phyloP scores from a whole-genome alignment of 2,113 vertebrate genomes.

The Galeopterus variegatus region DNA sequence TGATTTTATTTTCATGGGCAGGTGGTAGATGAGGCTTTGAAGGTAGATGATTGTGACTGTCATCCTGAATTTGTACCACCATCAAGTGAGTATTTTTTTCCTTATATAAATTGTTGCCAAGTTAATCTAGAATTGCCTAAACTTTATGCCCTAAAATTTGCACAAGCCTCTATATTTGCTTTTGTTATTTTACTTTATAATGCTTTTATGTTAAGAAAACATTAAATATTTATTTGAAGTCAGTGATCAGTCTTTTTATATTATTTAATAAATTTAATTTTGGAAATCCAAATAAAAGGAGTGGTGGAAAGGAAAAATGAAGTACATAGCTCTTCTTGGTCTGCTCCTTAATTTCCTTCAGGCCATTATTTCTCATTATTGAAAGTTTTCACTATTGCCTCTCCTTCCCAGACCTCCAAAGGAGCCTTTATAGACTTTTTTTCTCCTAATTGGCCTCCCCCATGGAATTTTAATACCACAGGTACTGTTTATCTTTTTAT shows the following conservation, averaged over 20 bases:
- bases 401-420: neutral
- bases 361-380: neutral
- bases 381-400: neutral
- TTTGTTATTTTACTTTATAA: neutral
- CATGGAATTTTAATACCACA: neutral
- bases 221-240: constrained; percentile 19
- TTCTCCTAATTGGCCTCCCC: neutral
- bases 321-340: neutral
- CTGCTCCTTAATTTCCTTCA: neutral
- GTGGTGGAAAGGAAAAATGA: neutral
- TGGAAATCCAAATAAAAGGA: neutral
- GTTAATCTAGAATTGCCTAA: neutral
- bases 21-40: constrained; percentile 73
- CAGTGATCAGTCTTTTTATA: neutral
- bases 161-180: neutral
- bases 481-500: neutral
- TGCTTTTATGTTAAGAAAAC: neutral
- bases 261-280: constrained; percentile 16
- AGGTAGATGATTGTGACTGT: constrained; percentile 79
- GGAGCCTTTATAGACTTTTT: neutral
- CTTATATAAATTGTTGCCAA: neutral
- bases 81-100: constrained; percentile 83
- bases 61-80: constrained; percentile 69
- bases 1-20: constrained; percentile 71
- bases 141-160: neutral